These are phyloP conservation scores for Aricia agestis DNA, from an alignment of 1,140 invertebrate genomes.

Conservation along the genomic window DNA sequence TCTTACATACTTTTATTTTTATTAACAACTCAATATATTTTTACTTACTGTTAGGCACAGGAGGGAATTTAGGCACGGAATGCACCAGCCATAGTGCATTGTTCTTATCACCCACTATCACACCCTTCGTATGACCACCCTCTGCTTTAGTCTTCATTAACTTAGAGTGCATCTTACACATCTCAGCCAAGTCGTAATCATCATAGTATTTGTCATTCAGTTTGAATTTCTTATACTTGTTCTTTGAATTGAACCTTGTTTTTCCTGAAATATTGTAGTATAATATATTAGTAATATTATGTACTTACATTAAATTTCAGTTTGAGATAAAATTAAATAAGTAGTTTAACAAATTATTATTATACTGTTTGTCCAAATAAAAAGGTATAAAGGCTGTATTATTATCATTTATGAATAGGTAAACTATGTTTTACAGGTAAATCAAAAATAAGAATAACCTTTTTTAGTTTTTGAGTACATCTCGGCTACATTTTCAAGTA, in stretches of 20 bases:
- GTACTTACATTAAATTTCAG: too few relatives aligned
- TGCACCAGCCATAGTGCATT: constrained; percentile 93
- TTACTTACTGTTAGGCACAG: constrained; percentile 69
- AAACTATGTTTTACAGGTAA: neutral
- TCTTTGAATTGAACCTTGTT: constrained; percentile 46
- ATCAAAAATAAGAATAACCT: constrained; percentile 31
- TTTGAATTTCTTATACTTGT: constrained; percentile 64
- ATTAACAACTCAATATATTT: too few relatives aligned
- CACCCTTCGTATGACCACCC: constrained; percentile 91
- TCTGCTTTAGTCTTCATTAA: constrained; percentile 63
- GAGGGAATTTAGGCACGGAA: constrained; percentile 91
- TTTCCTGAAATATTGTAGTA: constrained; percentile 37
- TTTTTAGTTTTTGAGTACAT: constrained; percentile 61
- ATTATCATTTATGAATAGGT: too few relatives aligned
- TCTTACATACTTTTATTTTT: too few relatives aligned
- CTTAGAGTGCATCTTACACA: constrained; percentile 69
- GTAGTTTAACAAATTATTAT: too few relatives aligned
- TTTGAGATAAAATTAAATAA: too few relatives aligned
- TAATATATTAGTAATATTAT: neutral
- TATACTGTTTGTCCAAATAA: too few relatives aligned
- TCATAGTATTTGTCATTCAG: constrained; percentile 65
- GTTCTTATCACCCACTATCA: constrained; percentile 82
- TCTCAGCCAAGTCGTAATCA: constrained; percentile 65
- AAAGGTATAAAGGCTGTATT: too few relatives aligned
- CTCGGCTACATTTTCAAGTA: constrained; percentile 57